Evolutionary conservation across 1,140 invertebrate species (phyloP), one percentile per base, ranked within the genome.

Genomic region (Zaprionus vittiger): DNA sequence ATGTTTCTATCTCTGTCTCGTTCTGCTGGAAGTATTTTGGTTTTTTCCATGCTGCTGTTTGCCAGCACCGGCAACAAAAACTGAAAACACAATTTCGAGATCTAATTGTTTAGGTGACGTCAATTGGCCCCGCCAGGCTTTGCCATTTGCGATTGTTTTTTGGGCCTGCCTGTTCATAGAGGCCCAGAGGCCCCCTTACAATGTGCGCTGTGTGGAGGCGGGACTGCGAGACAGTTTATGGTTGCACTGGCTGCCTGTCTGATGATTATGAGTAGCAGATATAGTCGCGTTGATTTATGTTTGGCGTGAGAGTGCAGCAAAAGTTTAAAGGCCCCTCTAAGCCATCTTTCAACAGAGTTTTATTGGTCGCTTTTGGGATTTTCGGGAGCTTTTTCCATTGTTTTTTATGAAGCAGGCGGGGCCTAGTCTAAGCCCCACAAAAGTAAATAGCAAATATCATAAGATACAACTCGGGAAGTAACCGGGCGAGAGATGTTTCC

Each of bases 81-180:
- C 59, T 47, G 31, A 70, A 64, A 62, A 70, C 28, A 63, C 66
- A 56, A 72, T 72, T 69, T 68, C 70, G 41, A 57, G 52, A 66
- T 69, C 68, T 89, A 89, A 83, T 90, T 90, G 81, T 90, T 89
- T 75, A 84, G 41, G 79, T 89, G 84, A 89, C 84, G 84, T 89
- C 84, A 89, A 89, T 72, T 72, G 68, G 76, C 49, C 60, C 28
- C 47, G 49, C 69, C 20, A 69, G 65, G 71, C 63, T 68, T 73
- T 61, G 63, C 66, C 28, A 47, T 65, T 75, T 4, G 56, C 24
- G 22, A 52, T 59, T 61, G 62, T 38, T 34, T 37, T 59, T 31
- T 55, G 15, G 67, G 31, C 61, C 60, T 70, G 37, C 6, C n/a
- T 47, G 55, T 66, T 17, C 28, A 2, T 6, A 52, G 47, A 52